Evolutionary conservation across 1,140 invertebrate species (phyloP), one percentile per base, ranked within the genome.

Genomic region (Pteromalus puparum): DNA sequence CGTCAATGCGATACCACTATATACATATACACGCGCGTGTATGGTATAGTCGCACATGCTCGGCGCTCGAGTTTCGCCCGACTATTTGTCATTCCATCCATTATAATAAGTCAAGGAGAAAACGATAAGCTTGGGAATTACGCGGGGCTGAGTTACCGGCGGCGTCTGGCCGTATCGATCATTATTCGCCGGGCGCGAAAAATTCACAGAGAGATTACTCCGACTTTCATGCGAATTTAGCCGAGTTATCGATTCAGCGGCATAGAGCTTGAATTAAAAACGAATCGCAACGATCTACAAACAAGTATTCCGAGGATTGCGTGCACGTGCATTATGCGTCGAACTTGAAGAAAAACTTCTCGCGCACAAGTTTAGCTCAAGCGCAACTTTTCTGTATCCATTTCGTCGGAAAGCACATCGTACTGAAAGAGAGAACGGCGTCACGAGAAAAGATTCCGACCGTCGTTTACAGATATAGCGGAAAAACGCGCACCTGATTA

Each of bases 61-160:
- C n/a, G n/a, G 21, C 42, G 42, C 42, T 48, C 38, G 74, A 48
- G n/a, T 48, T 53, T 76, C 74, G n/a, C n/a, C 26, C 15, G 26
- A 76, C 74, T 76, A 76, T 76, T 76, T 76, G 42, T 76, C 74
- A 76, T 76, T 76, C 48, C 48, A 48, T 76, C 42, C 74, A 48
- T 76, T 48, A 48, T 48, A 76, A 76, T 76, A 76, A 76, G 42
- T 76, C 42, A 76, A 28, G 21, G 6, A 76, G 28, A 48, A 76
- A 48, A 48, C 74, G 74, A 76, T 76, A 46, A 76, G 21, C 38
- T 28, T 76, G 38, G 21, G 42, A 76, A 48, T 76, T 76, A 48
- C 38, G 42, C 21, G 12, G n/a, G 28, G 21, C 6, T 48, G 42
- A 76, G 28, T 48, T 48, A 76, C 34, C 34, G 28, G 13, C 21